A percentile compares a stretch with the other conserved stretches of the same genome.
These are phyloP conservation scores for Calliphora vomitoria DNA, from an alignment of 2,888 invertebrate genomes.

Conservation along the genomic window DNA sequence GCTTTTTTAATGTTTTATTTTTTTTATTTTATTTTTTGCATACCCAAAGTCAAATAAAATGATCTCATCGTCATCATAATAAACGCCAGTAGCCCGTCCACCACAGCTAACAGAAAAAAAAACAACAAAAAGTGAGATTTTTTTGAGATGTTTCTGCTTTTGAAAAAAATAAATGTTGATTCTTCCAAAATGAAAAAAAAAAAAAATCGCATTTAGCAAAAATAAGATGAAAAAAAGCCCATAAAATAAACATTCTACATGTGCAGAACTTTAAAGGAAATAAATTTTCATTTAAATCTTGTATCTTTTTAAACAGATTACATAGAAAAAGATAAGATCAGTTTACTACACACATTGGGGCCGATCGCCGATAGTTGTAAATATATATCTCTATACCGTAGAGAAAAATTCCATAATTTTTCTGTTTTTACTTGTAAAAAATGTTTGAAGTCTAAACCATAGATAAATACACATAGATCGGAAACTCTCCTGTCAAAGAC, in stretches of 20 bases:
- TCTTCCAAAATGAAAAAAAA: constrained; percentile 39
- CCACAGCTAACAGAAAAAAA: constrained; percentile 42
- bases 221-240: constrained; percentile 41
- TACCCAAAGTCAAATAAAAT: constrained; percentile 77
- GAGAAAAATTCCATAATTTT: too few relatives aligned
- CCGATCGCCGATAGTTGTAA: too few relatives aligned
- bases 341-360: too few relatives aligned
- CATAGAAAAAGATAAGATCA: too few relatives aligned
- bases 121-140: constrained; percentile 47
- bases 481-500: too few relatives aligned
- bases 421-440: too few relatives aligned
- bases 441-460: too few relatives aligned
- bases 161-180: constrained; percentile 58
- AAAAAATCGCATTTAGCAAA: constrained; percentile 43
- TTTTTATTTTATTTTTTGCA: constrained; percentile 73
- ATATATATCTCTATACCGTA: too few relatives aligned
- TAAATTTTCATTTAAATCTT: too few relatives aligned
- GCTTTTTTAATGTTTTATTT: constrained; percentile 51
- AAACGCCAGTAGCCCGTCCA: constrained; percentile 57
- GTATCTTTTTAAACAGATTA: too few relatives aligned
- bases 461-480: too few relatives aligned
- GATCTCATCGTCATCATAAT: constrained; percentile 78
- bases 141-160: constrained; percentile 53
- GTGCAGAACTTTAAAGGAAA: constrained; percentile 18
- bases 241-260: constrained; percentile 34